phyloP scores from a whole-genome alignment of 2,113 vertebrate species.

The Siniperca knerii region DNA sequence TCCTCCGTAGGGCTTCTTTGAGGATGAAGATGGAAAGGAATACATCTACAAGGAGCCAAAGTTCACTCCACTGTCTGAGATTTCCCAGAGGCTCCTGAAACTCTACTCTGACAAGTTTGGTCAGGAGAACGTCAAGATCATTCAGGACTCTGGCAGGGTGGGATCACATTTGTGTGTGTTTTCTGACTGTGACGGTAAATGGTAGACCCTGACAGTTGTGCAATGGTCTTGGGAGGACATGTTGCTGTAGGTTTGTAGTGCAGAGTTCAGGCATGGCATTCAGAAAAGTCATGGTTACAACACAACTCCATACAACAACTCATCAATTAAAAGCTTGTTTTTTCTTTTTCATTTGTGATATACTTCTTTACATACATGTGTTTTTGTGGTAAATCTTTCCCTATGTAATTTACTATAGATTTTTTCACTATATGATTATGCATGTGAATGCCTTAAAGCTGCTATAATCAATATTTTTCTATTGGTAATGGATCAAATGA shows the following conservation, averaged over 20 bases:
- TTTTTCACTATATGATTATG: too few species aligned
- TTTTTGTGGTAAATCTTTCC: too few species aligned
- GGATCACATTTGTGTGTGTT: neutral
- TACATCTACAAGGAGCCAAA: slow-evolving; percentile 99
- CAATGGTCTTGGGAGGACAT: neutral
- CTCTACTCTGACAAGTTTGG: slow-evolving; percentile 99
- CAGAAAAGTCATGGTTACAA: neutral
- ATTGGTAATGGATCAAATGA: too few species aligned
- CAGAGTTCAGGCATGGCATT: neutral
- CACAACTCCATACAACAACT: neutral
- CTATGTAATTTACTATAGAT: too few species aligned
- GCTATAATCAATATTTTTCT: too few species aligned
- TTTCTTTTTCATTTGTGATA: neutral
- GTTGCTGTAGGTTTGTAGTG: neutral
- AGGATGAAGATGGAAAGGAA: slow-evolving; percentile 98
- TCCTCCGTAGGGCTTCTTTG: slow-evolving; percentile 91
- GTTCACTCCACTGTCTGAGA: slow-evolving; percentile 96
- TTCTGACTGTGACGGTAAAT: neutral
- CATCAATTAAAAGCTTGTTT: neutral
- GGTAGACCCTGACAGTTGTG: neutral
- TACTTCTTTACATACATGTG: too few species aligned
- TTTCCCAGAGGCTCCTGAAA: slow-evolving; percentile 96
- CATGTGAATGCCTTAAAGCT: too few species aligned
- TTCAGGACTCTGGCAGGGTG: slow-evolving; percentile 97
- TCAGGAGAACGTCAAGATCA: slow-evolving; percentile 98